Evolutionary conservation across 2,888 invertebrate genomes (phyloP).

Genomic region (Eilema sororculum): DNA sequence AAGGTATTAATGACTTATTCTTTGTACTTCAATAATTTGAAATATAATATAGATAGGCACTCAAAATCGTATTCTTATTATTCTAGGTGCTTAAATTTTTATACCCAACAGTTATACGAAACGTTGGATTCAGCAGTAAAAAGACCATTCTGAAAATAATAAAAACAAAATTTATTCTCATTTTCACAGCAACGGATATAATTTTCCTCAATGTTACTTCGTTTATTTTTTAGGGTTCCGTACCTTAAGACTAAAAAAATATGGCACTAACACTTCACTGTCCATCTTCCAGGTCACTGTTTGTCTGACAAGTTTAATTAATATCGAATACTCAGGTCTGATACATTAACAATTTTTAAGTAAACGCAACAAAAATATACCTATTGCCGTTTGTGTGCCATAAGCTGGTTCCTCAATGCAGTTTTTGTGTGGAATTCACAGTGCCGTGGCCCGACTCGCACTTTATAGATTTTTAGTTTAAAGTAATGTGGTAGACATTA

Average conservation of each 20-base stretch:
- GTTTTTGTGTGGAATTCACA: too few species aligned
- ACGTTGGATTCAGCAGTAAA: constrained; percentile 50
- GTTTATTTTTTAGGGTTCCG: constrained; percentile 13
- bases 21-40: not conserved
- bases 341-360: too few species aligned
- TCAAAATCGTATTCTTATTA: constrained; percentile 27
- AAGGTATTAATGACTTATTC: not conserved
- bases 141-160: constrained; percentile 37
- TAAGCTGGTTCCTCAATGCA: too few species aligned
- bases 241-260: too few species aligned
- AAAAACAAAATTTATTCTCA: constrained; percentile 34
- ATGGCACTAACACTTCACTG: too few species aligned
- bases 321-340: too few species aligned
- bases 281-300: too few species aligned
- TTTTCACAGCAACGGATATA: constrained; percentile 30
- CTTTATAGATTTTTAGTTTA: not conserved
- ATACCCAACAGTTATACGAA: constrained; percentile 30
- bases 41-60: not conserved
- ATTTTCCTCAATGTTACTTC: constrained; percentile 26
- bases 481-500: constrained; percentile 20
- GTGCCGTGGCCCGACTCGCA: too few species aligned
- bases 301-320: too few species aligned
- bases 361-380: too few species aligned
- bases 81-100: constrained; percentile 30
- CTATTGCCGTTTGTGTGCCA: too few species aligned